phyloP scores from a whole-genome alignment of 2,888 invertebrate genomes.

The Icerya purchasi region DNA sequence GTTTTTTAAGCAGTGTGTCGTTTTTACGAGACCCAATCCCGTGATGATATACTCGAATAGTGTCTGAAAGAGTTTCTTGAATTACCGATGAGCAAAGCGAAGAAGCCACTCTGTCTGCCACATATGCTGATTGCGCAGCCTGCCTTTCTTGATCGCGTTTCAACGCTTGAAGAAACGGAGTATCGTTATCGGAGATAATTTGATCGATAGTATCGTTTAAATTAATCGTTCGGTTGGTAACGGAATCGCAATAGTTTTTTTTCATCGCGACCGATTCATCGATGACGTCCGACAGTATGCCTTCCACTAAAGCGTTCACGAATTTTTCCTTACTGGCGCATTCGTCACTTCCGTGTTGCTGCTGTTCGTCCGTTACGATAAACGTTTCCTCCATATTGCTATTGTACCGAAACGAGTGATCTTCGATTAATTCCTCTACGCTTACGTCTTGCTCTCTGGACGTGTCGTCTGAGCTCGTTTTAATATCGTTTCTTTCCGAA shows the following conservation, averaged over 20 bases:
- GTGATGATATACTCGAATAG: background rate
- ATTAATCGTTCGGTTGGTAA: no score
- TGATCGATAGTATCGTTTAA: background rate
- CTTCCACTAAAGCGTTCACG: background rate
- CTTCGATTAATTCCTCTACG: slow-evolving; percentile 8
- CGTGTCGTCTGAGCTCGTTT: background rate
- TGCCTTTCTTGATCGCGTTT: slow-evolving; percentile 7
- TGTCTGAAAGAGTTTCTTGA: slow-evolving; percentile 1
- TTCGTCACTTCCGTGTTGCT: background rate
- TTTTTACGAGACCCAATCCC: no score
- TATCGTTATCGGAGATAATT: slow-evolving; percentile 5
- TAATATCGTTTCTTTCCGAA: no score
- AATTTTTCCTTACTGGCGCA: background rate
- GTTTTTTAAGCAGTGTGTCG: no score
- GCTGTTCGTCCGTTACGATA: background rate
- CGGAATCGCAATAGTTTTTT: no score
- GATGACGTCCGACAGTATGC: background rate
- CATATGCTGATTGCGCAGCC: background rate
- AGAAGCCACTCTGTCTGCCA: background rate
- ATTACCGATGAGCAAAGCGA: background rate
- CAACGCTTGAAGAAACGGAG: slow-evolving; percentile 9
- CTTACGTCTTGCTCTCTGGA: slow-evolving; percentile 1
- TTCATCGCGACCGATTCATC: background rate
- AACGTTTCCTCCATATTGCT: slow-evolving; percentile 1
- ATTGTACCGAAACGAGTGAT: slow-evolving; percentile 8